Conservation (phyloP, 1,140 invertebrate species). For the Ectropis grisescens region DNA sequence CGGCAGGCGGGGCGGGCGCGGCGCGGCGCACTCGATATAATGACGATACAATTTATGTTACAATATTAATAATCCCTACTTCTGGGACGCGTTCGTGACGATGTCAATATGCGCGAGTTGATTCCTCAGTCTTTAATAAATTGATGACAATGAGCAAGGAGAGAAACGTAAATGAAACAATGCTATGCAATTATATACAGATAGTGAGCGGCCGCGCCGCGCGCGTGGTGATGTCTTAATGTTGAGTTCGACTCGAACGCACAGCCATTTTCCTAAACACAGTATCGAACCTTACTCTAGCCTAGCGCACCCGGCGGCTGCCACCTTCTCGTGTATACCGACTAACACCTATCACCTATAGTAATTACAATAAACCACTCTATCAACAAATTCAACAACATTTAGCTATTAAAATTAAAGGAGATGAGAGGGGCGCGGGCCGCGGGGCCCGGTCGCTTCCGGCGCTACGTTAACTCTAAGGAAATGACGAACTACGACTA, state of each 20-base stretch:
- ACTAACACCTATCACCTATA: conserved; percentile 54
- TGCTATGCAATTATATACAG: conserved; percentile 63
- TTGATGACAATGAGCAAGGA: conserved; percentile 69
- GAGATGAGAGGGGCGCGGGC: conserved; percentile 25
- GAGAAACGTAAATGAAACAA: conserved; percentile 60
- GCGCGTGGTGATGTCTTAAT: conserved; percentile 31
- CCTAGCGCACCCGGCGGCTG: conserved; percentile 39
- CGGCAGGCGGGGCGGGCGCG: neutral
- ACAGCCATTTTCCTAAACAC: conserved; percentile 55
- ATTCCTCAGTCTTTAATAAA: conserved; percentile 69
- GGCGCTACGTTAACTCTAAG: too few relatives aligned
- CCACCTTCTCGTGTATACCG: conserved; percentile 40
- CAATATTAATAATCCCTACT: conserved; percentile 33
- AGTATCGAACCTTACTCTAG: conserved; percentile 40
- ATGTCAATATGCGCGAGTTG: conserved; percentile 63
- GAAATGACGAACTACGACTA: too few relatives aligned
- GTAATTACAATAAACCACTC: conserved; percentile 59
- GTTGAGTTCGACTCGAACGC: conserved; percentile 53
- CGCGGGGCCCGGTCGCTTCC: conserved; percentile 1
- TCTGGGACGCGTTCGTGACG: conserved; percentile 54
- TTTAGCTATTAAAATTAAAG: conserved; percentile 65
- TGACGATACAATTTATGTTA: too few relatives aligned
- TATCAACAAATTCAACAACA: conserved; percentile 67
- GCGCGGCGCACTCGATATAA: conserved; percentile 20
- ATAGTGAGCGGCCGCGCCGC: conserved; percentile 29